These are phyloP conservation scores for Amazona vittata DNA, from an alignment of 2,113 vertebrate genomes.

Conservation along the genomic window DNA sequence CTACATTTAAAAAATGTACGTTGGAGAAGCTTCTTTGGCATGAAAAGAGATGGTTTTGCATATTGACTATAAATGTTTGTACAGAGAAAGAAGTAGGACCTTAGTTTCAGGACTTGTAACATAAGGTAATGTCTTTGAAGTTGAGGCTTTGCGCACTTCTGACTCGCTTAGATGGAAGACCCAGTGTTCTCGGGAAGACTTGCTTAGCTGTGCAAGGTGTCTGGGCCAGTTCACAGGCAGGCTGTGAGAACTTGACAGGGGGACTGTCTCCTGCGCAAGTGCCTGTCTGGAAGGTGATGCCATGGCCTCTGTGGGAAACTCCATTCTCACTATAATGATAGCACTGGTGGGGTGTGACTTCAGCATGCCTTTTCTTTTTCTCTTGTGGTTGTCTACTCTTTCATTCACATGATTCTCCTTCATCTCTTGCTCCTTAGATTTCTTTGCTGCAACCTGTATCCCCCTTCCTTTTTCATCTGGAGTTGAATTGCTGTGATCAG, in stretches of 20 bases:
- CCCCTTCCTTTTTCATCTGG: neutral
- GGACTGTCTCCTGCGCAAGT: neutral
- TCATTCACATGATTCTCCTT: neutral
- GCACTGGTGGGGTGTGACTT: neutral
- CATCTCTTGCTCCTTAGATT: neutral
- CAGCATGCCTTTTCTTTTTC: neutral
- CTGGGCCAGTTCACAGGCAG: neutral
- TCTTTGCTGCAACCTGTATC: neutral
- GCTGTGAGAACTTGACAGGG: neutral
- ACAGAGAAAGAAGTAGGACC: neutral
- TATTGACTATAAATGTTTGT: neutral
- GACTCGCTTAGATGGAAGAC: neutral
- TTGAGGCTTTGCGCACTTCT: neutral
- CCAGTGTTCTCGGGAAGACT: neutral
- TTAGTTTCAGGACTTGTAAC: neutral
- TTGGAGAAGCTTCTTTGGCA: neutral
- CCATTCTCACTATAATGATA: rapidly evolving
- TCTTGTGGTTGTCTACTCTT: neutral
- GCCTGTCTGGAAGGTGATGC: neutral
- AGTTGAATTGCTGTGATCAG: neutral
- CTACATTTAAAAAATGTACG: neutral
- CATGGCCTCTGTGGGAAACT: neutral
- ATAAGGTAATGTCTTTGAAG: constrained; percentile 8
- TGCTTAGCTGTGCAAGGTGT: neutral
- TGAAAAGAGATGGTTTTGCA: neutral